Base-by-base conservation (phyloP, 1,140 invertebrate species). In the Archivesica marissinica region DNA sequence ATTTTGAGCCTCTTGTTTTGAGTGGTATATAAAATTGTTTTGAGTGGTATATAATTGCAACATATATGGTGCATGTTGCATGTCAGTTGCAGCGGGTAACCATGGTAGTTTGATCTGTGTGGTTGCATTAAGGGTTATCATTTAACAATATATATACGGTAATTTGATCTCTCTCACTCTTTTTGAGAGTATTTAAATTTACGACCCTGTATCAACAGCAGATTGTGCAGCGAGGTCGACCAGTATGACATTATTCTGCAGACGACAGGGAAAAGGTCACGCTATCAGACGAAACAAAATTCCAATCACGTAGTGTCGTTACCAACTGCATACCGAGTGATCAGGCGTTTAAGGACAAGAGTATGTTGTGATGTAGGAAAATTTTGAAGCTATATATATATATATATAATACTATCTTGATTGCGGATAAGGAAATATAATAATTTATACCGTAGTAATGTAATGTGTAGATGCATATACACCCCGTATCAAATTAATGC, bases 261-360 rank as follows among this genome's bases (percentile, higher is more conserved):
- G 80, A 83, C 80, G 80, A 83, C 70, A 74, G 47, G 39, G 4
- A 50, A 64, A 83, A 79, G 80, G 80, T 83, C 80, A 75, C 70
- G 66, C 75, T 83, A 83, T 83, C 80, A 83, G 80, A 83, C 80
- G 80, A 72, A 54, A 83, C 54, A 72, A 75, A 74, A 83, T 83
- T 83, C 80, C 80, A 61, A 38, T 56, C 52, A 17, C 25, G 44
- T 75, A 39, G 68, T 70, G 50, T 83, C n/a, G 80, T 83, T 44
- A 47, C 70, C 44, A 74, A 23, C n/a, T 64, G n/a, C n/a, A n/a
- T n/a, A 30, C 9, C 17, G 44, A 64, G 80, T n/a, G n/a, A n/a
- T n/a, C n/a, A n/a, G 80, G 74, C 80, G 50, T 75, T 50, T 83
- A 59, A 83, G 80, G 80, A 83, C 75, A 83, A 20, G 3, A 39